phyloP scores from a whole-genome alignment of 2,113 vertebrate genomes.

The Procavia capensis region DNA sequence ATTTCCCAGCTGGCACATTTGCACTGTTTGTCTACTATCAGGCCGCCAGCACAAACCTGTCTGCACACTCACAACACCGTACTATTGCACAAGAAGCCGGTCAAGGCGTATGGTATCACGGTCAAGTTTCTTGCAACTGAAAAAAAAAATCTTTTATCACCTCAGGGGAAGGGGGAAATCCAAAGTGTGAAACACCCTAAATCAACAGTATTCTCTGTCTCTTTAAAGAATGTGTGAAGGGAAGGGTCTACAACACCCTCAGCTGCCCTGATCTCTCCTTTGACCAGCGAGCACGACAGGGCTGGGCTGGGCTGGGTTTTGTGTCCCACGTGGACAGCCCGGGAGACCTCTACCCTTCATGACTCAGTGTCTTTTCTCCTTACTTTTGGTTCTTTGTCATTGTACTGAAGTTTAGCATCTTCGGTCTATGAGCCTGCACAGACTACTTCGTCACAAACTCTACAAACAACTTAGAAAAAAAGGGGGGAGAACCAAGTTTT shows the following conservation, averaged over 20 bases:
- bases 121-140: constrained; percentile 87
- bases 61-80: constrained; percentile 89
- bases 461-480: constrained; percentile 82
- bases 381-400: constrained; percentile 80
- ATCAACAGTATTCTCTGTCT: constrained; percentile 87
- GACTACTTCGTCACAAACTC: constrained; percentile 87
- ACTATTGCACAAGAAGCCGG: constrained; percentile 98
- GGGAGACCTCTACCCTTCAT: constrained; percentile 70
- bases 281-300: constrained; percentile 33
- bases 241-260: constrained; percentile 80
- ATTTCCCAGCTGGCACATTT: constrained; percentile 86
- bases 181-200: constrained; percentile 91
- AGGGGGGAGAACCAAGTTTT: constrained; percentile 61
- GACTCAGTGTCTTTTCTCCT: constrained; percentile 69
- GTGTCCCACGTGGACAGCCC: constrained; percentile 74
- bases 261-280: constrained; percentile 76
- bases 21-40: constrained; percentile 85
- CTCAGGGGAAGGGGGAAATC: constrained; percentile 91
- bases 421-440: constrained; percentile 93
- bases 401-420: constrained; percentile 80
- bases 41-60: constrained; percentile 88
- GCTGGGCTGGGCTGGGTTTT: constrained; percentile 59
- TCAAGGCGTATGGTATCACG: constrained; percentile 91
- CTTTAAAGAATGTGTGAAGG: constrained; percentile 80
- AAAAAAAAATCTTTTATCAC: constrained; percentile 86